Conservation (phyloP, 2,888 invertebrate species). For the Tryphoninae sp. region DNA sequence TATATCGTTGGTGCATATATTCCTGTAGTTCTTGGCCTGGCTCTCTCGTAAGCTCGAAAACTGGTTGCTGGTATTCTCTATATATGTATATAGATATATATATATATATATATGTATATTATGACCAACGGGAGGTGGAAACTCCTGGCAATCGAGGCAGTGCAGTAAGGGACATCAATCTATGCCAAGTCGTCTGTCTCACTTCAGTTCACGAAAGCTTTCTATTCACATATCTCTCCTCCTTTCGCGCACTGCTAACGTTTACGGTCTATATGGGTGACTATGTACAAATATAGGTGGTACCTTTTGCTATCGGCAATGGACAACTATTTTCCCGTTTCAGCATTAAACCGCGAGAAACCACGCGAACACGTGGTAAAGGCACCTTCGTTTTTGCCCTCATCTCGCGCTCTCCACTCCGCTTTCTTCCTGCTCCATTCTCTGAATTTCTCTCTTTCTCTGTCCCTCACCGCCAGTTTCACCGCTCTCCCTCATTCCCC, state of each 20-base stretch:
- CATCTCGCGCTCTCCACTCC: not conserved
- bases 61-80: constrained; percentile 29
- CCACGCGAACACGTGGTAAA: constrained; percentile 43
- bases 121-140: constrained; percentile 67
- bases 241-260: constrained; percentile 11
- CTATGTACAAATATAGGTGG: constrained; percentile 14
- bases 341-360: constrained; percentile 41
- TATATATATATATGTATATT: constrained; percentile 9
- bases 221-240: constrained; percentile 50
- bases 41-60: constrained; percentile 26
- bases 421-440: constrained; percentile 24
- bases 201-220: constrained; percentile 44
- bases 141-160: constrained; percentile 45
- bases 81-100: constrained; percentile 8
- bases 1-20: constrained; percentile 15
- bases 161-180: constrained; percentile 69
- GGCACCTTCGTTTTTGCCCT: constrained; percentile 55
- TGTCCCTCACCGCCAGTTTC: constrained; percentile 9
- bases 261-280: not conserved
- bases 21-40: constrained; percentile 9
- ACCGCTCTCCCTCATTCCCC: not conserved
- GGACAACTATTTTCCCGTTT: constrained; percentile 47
- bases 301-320: constrained; percentile 39
- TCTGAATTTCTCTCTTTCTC: constrained; percentile 7
- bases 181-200: constrained; percentile 65